Evolutionary conservation across 1,140 invertebrate species (phyloP).

Genomic region (Cylas formicarius): DNA sequence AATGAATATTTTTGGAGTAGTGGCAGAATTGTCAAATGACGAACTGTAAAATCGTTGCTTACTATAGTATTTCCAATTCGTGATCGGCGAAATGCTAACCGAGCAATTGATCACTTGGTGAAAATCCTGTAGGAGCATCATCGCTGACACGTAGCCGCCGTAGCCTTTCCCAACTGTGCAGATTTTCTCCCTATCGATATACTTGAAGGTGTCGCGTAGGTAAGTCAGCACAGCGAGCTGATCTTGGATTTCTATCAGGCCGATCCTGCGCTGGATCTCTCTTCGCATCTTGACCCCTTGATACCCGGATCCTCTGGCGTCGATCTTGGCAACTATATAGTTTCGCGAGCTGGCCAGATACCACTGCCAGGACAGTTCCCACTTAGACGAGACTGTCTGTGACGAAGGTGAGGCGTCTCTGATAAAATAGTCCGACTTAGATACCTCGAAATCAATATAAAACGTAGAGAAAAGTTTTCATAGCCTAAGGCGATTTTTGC

Average conservation of each 20-base stretch:
- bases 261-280: slow-evolving; percentile 58
- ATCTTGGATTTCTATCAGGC: slow-evolving; percentile 69
- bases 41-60: slow-evolving; percentile 35
- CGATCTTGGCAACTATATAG: slow-evolving; percentile 71
- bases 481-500: too few species aligned
- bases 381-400: slow-evolving; percentile 67
- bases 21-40: too few species aligned
- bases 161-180: slow-evolving; percentile 68
- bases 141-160: slow-evolving; percentile 63
- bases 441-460: too few species aligned
- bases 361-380: slow-evolving; percentile 66
- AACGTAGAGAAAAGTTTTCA: background rate
- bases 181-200: slow-evolving; percentile 63
- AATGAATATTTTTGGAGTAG: too few species aligned
- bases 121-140: slow-evolving; percentile 65
- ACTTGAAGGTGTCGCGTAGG: slow-evolving; percentile 63
- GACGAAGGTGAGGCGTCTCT: slow-evolving; percentile 68
- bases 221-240: slow-evolving; percentile 76
- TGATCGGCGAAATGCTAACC: slow-evolving; percentile 72
- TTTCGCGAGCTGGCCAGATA: slow-evolving; percentile 68
- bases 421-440: too few species aligned
- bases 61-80: slow-evolving; percentile 75
- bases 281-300: slow-evolving; percentile 68
- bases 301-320: slow-evolving; percentile 69
- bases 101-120: slow-evolving; percentile 68